Evolutionary conservation across 2,888 invertebrate genomes (phyloP).

Genomic region (Bugula neritina): DNA sequence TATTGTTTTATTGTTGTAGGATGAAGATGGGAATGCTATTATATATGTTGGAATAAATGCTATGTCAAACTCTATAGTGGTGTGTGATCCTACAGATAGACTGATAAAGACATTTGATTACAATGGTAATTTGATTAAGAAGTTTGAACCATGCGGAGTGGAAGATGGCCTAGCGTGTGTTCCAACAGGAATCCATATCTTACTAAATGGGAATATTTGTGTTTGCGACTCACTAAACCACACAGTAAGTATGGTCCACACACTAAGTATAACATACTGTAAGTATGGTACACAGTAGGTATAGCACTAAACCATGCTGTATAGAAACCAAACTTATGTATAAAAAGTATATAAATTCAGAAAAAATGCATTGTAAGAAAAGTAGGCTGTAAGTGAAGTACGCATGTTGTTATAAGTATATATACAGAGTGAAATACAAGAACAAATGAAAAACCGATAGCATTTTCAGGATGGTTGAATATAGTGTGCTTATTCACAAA

Average conservation of each 20-base stretch:
- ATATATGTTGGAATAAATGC: neutral
- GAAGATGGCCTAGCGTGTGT: slow-evolving; percentile 37
- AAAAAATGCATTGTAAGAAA: too few relatives aligned
- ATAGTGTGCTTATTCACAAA: too few relatives aligned
- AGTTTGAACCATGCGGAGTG: slow-evolving; percentile 37
- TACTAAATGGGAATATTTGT: slow-evolving; percentile 38
- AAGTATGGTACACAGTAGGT: too few relatives aligned
- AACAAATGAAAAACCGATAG: too few relatives aligned
- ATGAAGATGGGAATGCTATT: neutral
- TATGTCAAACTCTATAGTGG: slow-evolving; percentile 33
- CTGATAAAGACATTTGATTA: slow-evolving; percentile 38
- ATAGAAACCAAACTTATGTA: too few relatives aligned
- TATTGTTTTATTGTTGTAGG: neutral
- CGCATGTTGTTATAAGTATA: too few relatives aligned
- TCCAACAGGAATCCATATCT: slow-evolving; percentile 41
- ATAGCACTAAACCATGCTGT: too few relatives aligned
- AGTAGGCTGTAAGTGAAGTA: too few relatives aligned
- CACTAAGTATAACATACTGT: too few relatives aligned
- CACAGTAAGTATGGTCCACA: slow-evolving; percentile 41
- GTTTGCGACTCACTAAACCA: slow-evolving; percentile 44
- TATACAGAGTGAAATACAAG: too few relatives aligned
- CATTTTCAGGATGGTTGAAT: too few relatives aligned
- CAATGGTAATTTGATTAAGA: slow-evolving; percentile 36
- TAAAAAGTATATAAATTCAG: too few relatives aligned
- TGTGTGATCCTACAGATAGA: slow-evolving; percentile 39